Evolutionary conservation across 2,797 vertebrate species (phyloP), one percentile per base, ranked within the genome.

Genomic region (Parambassis ranga): DNA sequence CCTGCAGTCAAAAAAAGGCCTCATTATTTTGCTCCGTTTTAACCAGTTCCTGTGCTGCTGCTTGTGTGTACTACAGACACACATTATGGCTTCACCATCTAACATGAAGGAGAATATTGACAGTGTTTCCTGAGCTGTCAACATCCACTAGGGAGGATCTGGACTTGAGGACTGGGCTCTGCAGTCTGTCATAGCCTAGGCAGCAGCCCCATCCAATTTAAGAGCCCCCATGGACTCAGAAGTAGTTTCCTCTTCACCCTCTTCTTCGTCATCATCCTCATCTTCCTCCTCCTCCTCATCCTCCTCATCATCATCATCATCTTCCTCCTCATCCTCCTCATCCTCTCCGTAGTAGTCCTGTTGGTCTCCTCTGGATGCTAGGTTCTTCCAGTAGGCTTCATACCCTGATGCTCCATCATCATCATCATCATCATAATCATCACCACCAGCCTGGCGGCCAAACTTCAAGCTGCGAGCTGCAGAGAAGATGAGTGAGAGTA

Each of bases 381-480:
- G 20, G 55, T 81, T 97, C 83, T 96, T 97, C 97, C 96, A 98
- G 57, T 97, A 98, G 23, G 92, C 71, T 15, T 95, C 94, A 5
- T 98, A 98, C 1, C 97, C 95, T 0, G 95, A 94, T 0, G 96
- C 95, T 3, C 91, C 91, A 0, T 89, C 81, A 13, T 93, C 89
- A 9, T 96, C 90, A 15, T 91, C 82, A 1, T 97, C 93, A 0
- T 91, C 89, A 4, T n/a, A n/a, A n/a, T 97, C 95, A 0, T 96
- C 96, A 0, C 56, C 81, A 7, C 95, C 95, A 2, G 89, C 90
- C 80, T 98, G 96, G 10, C 97, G 92, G 49, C 97, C 97, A 18
- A 96, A 99, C 70, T 96, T 98, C 80, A 98, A 47, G 3, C 94
- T 94, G 10, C 98, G 96, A 0, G 96, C 98, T 99, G 87, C 24